phyloP scores from a whole-genome alignment of 2,888 invertebrate genomes.

The Pinctada fucata region DNA sequence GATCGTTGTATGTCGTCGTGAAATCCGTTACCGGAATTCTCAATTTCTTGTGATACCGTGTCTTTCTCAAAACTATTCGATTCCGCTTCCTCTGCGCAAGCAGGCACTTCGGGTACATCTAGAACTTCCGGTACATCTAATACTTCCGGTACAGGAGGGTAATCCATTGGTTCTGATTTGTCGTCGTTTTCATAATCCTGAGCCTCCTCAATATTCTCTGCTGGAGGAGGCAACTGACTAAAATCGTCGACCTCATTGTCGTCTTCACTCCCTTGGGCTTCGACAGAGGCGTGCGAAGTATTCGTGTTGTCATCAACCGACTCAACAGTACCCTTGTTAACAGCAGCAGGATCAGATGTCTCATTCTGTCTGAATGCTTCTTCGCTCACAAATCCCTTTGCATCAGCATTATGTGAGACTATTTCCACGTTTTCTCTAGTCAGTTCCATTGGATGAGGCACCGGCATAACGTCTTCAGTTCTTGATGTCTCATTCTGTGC shows the following conservation, averaged over 20 bases:
- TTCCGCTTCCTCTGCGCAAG: neutral
- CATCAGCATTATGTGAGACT: neutral
- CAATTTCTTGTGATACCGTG: neutral
- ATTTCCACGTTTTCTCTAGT: neutral
- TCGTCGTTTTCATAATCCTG: neutral
- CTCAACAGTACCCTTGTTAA: neutral
- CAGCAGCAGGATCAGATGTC: neutral
- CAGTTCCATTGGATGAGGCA: neutral
- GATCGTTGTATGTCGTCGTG: neutral
- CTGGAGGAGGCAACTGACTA: neutral
- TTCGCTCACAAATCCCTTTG: neutral
- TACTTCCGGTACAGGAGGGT: neutral
- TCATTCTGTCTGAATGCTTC: neutral
- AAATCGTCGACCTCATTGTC: neutral
- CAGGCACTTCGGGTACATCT: neutral
- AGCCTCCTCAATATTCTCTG: neutral
- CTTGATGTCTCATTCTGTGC: neutral
- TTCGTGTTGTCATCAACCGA: neutral
- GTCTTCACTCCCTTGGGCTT: conserved; percentile 1
- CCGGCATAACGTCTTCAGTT: neutral
- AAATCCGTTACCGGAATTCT: neutral
- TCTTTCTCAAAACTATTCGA: neutral
- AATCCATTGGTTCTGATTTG: neutral
- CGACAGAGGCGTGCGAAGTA: neutral
- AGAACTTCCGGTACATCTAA: neutral